Percentiles rank a stretch among this genome's conserved stretches.
These are phyloP conservation scores for Diadumene lineata DNA, from an alignment of 92 coral and sea anemone species.

Conservation along the genomic window DNA sequence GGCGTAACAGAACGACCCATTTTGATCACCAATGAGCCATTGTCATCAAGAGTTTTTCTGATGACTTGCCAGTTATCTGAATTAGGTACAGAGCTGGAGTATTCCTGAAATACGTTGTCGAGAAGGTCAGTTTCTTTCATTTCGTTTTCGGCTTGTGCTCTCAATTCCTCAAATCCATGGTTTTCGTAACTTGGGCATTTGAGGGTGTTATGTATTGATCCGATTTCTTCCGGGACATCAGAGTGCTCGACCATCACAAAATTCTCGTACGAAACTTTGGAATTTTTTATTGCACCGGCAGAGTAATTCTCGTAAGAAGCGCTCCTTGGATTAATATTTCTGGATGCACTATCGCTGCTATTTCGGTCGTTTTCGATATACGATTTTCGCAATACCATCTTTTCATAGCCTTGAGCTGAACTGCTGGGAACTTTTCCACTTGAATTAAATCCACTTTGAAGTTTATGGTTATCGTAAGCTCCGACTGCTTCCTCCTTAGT, in stretches of 20 bases:
- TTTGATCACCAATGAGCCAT: constrained; percentile 3
- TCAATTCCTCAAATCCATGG: constrained; percentile 26
- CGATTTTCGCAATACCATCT: constrained; percentile 20
- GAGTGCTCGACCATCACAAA: constrained; percentile 24
- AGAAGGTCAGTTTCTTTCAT: neutral
- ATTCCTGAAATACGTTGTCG: neutral
- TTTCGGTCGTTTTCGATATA: neutral
- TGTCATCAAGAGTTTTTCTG: neutral
- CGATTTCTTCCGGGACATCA: constrained; percentile 6
- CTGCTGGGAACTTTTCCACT: neutral
- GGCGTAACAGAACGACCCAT: constrained; percentile 7
- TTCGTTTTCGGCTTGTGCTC: neutral
- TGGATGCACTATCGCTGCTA: neutral
- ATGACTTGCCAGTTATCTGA: constrained; percentile 13
- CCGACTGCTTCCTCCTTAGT: neutral
- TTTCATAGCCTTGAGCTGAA: constrained; percentile 27
- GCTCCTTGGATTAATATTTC: neutral
- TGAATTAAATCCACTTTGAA: neutral
- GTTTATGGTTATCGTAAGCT: constrained; percentile 1
- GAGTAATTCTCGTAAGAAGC: constrained; percentile 11
- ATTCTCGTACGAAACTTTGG: constrained; percentile 41
- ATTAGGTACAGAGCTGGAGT: constrained; percentile 16
- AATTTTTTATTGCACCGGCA: neutral
- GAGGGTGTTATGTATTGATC: neutral
- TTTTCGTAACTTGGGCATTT: constrained; percentile 45